These are phyloP conservation scores for Ibidorhyncha struthersii DNA, from an alignment of 2,113 vertebrate genomes.

Conservation along the genomic window DNA sequence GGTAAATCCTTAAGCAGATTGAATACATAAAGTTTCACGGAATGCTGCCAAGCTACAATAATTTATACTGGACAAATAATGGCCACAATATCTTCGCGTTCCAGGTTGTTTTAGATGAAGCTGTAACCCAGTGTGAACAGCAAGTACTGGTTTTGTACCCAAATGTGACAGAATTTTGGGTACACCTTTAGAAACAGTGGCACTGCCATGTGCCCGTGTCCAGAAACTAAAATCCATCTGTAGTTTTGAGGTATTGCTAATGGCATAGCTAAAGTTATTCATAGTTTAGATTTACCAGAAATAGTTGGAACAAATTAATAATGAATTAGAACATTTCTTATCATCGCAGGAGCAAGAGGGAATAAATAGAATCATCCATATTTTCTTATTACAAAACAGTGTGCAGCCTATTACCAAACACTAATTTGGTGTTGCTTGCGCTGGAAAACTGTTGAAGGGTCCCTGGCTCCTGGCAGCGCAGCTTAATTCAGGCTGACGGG, in stretches of 20 bases:
- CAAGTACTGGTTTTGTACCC: background rate
- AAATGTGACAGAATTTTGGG: constrained; percentile 4
- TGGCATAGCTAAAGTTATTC: constrained; percentile 69
- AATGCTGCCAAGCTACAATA: background rate
- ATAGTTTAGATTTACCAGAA: constrained; percentile 73
- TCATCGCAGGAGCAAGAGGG: constrained; percentile 45
- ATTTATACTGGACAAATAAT: background rate
- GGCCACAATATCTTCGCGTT: background rate
- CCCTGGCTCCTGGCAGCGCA: background rate
- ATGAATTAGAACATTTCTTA: constrained; percentile 77
- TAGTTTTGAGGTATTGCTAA: constrained; percentile 57
- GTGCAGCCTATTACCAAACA: constrained; percentile 60
- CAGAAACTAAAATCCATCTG: constrained; percentile 31
- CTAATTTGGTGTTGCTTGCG: constrained; percentile 32
- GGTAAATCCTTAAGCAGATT: background rate
- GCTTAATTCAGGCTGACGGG: background rate
- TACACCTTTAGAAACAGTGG: background rate
- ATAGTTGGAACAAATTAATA: constrained; percentile 77
- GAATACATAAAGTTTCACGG: background rate
- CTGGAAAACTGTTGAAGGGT: constrained; percentile 16
- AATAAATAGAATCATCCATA: constrained; percentile 74
- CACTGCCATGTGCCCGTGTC: background rate
- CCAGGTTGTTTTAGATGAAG: background rate
- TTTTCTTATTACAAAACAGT: constrained; percentile 73
- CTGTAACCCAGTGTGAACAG: background rate